phyloP scores from a whole-genome alignment of 2,113 vertebrate species.

The Aspiorhynchus laticeps region DNA sequence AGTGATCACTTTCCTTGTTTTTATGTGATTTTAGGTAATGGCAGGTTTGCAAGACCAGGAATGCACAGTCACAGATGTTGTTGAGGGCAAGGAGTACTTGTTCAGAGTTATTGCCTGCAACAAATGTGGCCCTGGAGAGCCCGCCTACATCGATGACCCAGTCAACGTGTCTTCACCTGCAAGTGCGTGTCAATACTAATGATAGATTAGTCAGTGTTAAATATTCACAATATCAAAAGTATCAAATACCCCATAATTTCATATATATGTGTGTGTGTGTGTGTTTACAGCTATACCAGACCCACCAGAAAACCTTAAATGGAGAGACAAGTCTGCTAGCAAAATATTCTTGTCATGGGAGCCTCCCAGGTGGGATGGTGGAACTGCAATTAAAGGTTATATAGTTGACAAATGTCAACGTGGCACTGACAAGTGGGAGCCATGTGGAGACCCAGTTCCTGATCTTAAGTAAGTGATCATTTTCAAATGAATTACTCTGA shows the following conservation, averaged over 20 bases:
- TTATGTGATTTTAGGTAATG: slow-evolving; percentile 75
- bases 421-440: slow-evolving; percentile 93
- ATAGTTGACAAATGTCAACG: slow-evolving; percentile 92
- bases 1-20: neutral
- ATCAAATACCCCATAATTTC: neutral
- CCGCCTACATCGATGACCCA: slow-evolving; percentile 93
- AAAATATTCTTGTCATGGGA: slow-evolving; percentile 97
- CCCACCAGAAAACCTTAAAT: slow-evolving; percentile 95
- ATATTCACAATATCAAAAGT: neutral
- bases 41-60: slow-evolving; percentile 88
- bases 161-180: slow-evolving; percentile 94
- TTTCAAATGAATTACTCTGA: neutral
- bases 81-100: slow-evolving; percentile 95
- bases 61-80: slow-evolving; percentile 91
- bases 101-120: slow-evolving; percentile 94
- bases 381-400: slow-evolving; percentile 91
- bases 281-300: slow-evolving; percentile 86
- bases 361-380: slow-evolving; percentile 92
- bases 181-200: slow-evolving; percentile 78
- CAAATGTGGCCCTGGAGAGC: slow-evolving; percentile 96
- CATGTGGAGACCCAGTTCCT: slow-evolving; percentile 86
- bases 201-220: neutral
- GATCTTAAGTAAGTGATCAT: slow-evolving; percentile 85
- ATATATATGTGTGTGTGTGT: neutral
- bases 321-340: slow-evolving; percentile 93